Conservation (phyloP, 2,888 invertebrate genomes). For the Carpatolechia fugitivella region DNA sequence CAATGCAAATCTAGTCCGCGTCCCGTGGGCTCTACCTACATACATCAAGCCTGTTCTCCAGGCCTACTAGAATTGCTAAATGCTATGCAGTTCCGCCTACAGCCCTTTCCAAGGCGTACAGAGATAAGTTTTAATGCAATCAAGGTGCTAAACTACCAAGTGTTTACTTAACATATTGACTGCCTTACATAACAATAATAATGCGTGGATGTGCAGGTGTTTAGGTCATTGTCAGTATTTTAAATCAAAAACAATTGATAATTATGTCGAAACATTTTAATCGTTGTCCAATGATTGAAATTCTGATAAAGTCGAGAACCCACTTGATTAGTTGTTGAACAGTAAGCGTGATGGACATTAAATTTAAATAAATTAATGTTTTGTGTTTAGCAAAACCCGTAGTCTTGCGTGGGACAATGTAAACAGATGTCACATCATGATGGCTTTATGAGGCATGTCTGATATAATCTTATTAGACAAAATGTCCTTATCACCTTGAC, state of each 20-base stretch:
- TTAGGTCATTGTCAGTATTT: not conserved
- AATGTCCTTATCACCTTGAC: constrained; percentile 12
- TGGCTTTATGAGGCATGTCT: constrained; percentile 6
- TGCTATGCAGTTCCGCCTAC: constrained; percentile 29
- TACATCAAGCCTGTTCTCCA: constrained; percentile 16
- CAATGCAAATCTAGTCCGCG: constrained; percentile 7
- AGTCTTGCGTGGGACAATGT: not conserved
- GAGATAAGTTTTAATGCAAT: not conserved
- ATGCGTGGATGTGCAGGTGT: not conserved
- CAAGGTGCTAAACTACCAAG: not conserved
- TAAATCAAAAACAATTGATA: not conserved
- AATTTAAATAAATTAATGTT: too few relatives aligned
- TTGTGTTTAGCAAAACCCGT: not conserved
- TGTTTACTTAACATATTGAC: constrained; percentile 1
- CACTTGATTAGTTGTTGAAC: not conserved
- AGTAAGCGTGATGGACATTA: too few relatives aligned
- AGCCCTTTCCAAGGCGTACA: constrained; percentile 19
- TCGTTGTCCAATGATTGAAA: not conserved
- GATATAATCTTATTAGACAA: constrained; percentile 11
- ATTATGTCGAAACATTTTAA: not conserved
- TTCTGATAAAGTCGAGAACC: not conserved
- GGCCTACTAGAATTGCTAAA: constrained; percentile 13
- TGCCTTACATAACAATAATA: not conserved
- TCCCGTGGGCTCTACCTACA: constrained; percentile 8
- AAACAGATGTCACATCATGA: not conserved